Base-by-base conservation (phyloP, 2,113 vertebrate genomes). In the Sinocyclocheilus rhinocerous region DNA sequence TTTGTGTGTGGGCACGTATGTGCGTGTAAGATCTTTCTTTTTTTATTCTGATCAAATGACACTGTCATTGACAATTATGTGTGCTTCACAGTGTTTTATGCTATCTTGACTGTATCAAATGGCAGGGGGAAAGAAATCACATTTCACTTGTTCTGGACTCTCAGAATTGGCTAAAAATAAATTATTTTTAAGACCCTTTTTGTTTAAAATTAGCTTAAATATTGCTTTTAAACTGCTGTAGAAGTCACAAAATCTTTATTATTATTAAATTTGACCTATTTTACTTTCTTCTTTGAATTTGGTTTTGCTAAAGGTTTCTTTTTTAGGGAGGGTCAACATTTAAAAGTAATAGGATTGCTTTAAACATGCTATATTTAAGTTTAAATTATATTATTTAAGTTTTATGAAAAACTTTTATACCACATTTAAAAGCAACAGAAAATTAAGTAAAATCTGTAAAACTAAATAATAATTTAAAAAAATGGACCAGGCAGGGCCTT, bases 31-130 rank as follows among this genome's bases (percentile, higher is more conserved):
- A 29, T 29, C 65, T 55, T 70, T 55, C 45, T 72, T 33, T 24
- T 29, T 36, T 70, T 70, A 70, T 72, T 83, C 39, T 83, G 42
- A 50, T 83, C 81, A 70, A 81, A 67, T 83, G 81, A 26, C 63
- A 83, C 48, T 22, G 65, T 52, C 29, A 33, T 33, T 33, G 29
- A 33, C 29, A 36, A 24, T 36, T 42, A 18, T 15, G 36, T 65
- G 50, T 57, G 50, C 26, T 26, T 24, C 12, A 48, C 6, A 70
- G 36, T 36, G 36, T 36, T 2, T n/a, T 20, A 20, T 75, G 10
- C 63, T 75, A 8, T 22, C 20, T 72, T n/a, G 36, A 72, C 20
- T 42, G 16, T 67, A n/a, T n/a, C 20, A 45, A 76, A 50, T 50
- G n/a, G 73, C 39, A 75, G 22, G 0, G 12, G 0, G 12, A 63